These are phyloP conservation scores for Fopius arisanus DNA, from an alignment of 1,140 invertebrate genomes.

Conservation along the genomic window DNA sequence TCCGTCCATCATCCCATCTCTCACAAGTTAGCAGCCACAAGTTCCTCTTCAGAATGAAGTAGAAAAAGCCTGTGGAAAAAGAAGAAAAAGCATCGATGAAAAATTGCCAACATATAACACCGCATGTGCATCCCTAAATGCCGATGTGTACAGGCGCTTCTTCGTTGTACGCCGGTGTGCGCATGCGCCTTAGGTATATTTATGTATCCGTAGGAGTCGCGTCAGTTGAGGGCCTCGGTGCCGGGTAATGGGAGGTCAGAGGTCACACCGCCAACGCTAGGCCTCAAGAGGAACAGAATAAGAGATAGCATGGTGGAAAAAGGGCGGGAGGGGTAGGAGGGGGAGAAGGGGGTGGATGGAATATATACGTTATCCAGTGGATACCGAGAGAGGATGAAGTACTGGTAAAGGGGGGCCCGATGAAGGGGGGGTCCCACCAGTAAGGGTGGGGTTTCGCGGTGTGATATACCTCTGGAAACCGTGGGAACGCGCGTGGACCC, in stretches of 20 bases:
- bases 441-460: slow-evolving; percentile 46
- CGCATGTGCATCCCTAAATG: slow-evolving; percentile 2
- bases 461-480: slow-evolving; percentile 59
- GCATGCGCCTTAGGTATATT: slow-evolving; percentile 41
- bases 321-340: no score
- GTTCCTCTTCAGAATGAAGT: background rate
- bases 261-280: slow-evolving; percentile 62
- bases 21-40: background rate
- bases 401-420: slow-evolving; percentile 3
- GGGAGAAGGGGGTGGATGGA: slow-evolving; percentile 23
- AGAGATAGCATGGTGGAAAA: background rate
- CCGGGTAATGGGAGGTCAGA: slow-evolving; percentile 63
- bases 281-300: background rate
- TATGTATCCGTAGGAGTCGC: slow-evolving; percentile 55
- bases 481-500: slow-evolving; percentile 63
- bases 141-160: slow-evolving; percentile 36
- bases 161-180: slow-evolving; percentile 24
- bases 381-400: slow-evolving; percentile 33
- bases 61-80: background rate
- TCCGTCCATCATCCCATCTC: background rate
- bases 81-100: background rate
- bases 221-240: slow-evolving; percentile 55
- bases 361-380: slow-evolving; percentile 51
- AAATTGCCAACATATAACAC: slow-evolving; percentile 30
- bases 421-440: slow-evolving; percentile 40